Conservation (phyloP, 2,888 invertebrate species). For the Xestia c-nigrum region DNA sequence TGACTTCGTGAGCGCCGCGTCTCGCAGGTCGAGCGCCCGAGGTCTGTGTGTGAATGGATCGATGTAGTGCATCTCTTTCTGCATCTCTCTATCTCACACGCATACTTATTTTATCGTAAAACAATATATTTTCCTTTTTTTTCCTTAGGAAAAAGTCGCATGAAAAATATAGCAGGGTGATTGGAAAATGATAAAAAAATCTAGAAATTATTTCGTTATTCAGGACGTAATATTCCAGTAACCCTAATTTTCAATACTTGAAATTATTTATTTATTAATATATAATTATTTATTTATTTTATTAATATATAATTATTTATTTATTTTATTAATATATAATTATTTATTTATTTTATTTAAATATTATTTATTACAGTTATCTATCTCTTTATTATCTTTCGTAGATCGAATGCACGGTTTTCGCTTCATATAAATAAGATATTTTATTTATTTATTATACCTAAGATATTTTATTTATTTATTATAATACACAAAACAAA, state of each 20-base stretch:
- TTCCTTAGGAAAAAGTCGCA: slow-evolving; percentile 60
- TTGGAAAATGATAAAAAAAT: slow-evolving; percentile 43
- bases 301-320: slow-evolving; percentile 33
- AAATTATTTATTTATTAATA: slow-evolving; percentile 39
- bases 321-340: too few species aligned
- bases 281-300: too few species aligned
- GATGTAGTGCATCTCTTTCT: slow-evolving; percentile 88
- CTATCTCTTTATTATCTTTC: slow-evolving; percentile 49
- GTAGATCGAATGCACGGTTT: slow-evolving; percentile 76
- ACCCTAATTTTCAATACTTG: slow-evolving; percentile 62
- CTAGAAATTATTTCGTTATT: slow-evolving; percentile 20
- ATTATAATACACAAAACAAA: slow-evolving; percentile 51
- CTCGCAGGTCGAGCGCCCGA: slow-evolving; percentile 83
- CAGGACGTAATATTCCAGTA: slow-evolving; percentile 63
- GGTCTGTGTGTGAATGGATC: slow-evolving; percentile 89
- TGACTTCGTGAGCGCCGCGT: slow-evolving; percentile 89
- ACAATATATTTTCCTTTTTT: slow-evolving; percentile 40
- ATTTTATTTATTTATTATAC: slow-evolving; percentile 61
- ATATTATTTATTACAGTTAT: slow-evolving; percentile 43
- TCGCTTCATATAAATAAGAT: slow-evolving; percentile 65
- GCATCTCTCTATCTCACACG: slow-evolving; percentile 88
- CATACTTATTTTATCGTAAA: slow-evolving; percentile 76
- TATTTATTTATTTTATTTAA: slow-evolving; percentile 36
- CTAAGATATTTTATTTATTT: slow-evolving; percentile 56
- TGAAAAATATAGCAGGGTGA: slow-evolving; percentile 58